Conservation (phyloP, 2,797 vertebrate genomes). For the Gobio occitaniae region DNA sequence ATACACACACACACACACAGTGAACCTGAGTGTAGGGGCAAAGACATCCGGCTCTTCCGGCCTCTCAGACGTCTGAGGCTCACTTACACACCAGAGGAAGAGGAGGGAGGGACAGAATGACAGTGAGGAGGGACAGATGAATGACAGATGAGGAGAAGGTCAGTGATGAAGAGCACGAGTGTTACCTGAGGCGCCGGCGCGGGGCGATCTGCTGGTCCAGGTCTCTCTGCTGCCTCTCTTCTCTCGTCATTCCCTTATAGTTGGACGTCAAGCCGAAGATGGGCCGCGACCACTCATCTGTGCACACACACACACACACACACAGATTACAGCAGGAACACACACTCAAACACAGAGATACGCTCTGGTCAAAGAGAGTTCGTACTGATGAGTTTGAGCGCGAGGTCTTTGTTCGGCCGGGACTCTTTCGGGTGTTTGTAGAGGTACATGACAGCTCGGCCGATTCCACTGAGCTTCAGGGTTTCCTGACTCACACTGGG, state of each 20-base stretch:
- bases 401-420: conserved; percentile 92
- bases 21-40: conserved; percentile 77
- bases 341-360: neutral
- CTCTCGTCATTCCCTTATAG: conserved; percentile 97
- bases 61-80: conserved; percentile 76
- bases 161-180: neutral
- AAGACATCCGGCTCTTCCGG: conserved; percentile 79
- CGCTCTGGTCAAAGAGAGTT: neutral
- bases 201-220: conserved; percentile 96
- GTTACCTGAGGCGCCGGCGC: conserved; percentile 87
- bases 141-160: neutral
- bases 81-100: conserved; percentile 63
- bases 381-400: conserved; percentile 97
- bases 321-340: neutral
- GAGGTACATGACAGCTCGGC: conserved; percentile 96
- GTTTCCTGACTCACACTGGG: conserved; percentile 98
- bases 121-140: conserved; percentile 3
- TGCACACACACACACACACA: conserved; percentile 36
- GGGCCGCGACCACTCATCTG: conserved; percentile 97
- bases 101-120: conserved; percentile 39
- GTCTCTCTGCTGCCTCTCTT: conserved; percentile 96
- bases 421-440: conserved; percentile 99
- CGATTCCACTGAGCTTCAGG: conserved; percentile 96
- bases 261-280: conserved; percentile 97
- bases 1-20: conserved; percentile 31